phyloP scores from a whole-genome alignment of 1,140 invertebrate species.

The Bombus huntii region DNA sequence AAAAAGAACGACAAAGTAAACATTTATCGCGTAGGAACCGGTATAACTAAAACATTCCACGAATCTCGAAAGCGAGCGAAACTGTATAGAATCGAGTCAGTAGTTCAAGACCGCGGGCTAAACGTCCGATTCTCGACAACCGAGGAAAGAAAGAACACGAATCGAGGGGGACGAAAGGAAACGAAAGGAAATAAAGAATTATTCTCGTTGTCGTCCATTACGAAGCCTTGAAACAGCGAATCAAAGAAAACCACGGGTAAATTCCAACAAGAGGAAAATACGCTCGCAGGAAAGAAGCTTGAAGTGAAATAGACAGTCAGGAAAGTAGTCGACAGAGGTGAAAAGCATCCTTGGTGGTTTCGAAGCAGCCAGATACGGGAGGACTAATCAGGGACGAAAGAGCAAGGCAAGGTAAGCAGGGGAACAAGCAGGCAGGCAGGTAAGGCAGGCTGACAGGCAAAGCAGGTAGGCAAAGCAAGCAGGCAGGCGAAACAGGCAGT shows the following conservation, averaged over 20 bases:
- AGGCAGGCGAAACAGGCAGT: constrained; percentile 53
- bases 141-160: neutral
- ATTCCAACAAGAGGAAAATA: neutral
- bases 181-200: neutral
- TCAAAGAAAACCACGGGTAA: neutral
- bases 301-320: constrained; percentile 14
- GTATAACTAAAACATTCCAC: neutral
- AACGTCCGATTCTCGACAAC: neutral
- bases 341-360: constrained; percentile 45
- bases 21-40: too few species aligned
- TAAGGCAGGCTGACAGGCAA: neutral
- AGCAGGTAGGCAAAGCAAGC: constrained; percentile 34
- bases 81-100: neutral
- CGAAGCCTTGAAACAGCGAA: neutral
- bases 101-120: neutral
- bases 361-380: constrained; percentile 12
- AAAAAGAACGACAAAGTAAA: too few species aligned
- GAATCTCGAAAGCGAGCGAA: neutral
- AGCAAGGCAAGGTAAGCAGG: constrained; percentile 24
- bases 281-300: neutral
- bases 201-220: neutral
- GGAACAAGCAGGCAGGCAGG: constrained; percentile 3
- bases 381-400: constrained; percentile 50
- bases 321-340: neutral
- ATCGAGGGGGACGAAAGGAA: neutral